Base-by-base conservation (phyloP, 2,888 invertebrate genomes). In the Spatulosminthurus flaviceps region DNA sequence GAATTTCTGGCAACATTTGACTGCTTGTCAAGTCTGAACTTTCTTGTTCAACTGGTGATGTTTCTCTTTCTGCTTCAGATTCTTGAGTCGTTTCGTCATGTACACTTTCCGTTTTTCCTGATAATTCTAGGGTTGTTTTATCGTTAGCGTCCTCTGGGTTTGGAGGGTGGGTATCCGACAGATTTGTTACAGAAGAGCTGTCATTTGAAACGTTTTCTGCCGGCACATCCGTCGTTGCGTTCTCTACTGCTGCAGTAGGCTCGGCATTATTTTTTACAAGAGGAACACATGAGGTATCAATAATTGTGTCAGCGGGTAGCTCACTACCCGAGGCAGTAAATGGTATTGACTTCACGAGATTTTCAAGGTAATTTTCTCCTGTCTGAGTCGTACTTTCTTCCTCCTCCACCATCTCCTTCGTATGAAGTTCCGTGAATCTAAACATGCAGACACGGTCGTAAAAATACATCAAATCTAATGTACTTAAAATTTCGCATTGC, bases 401-500 rank as follows among this genome's bases (percentile, higher is more conserved):
- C 28, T 22, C 60, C 29, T 21, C 73, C 19, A 13, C 24, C 28
- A 26, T 43, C 43, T 28, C 72, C 22, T 43, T 34, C 22, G 43
- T 43, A 24, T 72, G 72, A 24, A 72, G 73, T 16, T 26, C 60
- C 21, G 60, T 28, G 73, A 60, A 73, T 29, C 73, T 73, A 28
- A 19, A 19, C n/a, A 51, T 51, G 16, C n/a, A 73, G 24, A 73
- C 28, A 73, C n/a, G 13, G 43, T 29, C 51, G 51, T 71, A 71
- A 71, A 71, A 71, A 41, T 72, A 51, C 29, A 64, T n/a, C 51
- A 51, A 64, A 64, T 24, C 64, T 64, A 64, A 73, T 73, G 60
- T 2, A 73, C 60, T 73, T 51, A 28, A 26, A 29, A 29, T 77
- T 77, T 43, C 77, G 77, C 77, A 77, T 43, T 77, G 77, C 77